Percentiles rank a stretch among this genome's conserved stretches.
Evolutionary conservation across 2,113 vertebrate species (phyloP).

Genomic region (Laticauda laticaudata): DNA sequence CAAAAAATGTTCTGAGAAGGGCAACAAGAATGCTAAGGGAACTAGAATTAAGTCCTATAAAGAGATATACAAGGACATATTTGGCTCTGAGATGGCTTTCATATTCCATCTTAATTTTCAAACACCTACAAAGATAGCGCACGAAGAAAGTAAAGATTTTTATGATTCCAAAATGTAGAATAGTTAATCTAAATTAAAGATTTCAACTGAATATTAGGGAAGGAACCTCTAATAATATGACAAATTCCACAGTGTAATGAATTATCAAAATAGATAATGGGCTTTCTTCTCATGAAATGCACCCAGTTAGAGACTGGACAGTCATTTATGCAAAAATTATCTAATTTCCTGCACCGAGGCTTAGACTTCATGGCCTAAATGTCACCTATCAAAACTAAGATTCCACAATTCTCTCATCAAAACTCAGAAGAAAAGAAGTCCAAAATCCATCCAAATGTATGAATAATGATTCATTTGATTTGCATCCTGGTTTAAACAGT

Average conservation of each 20-base stretch:
- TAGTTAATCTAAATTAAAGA: neutral
- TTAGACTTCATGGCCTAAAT: neutral
- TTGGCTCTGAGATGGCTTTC: neutral
- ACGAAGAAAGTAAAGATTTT: neutral
- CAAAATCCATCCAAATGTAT: neutral
- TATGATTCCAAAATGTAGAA: neutral
- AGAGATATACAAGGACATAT: neutral
- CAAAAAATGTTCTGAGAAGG: neutral
- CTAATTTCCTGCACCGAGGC: neutral
- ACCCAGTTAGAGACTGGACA: neutral
- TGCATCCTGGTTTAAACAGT: neutral
- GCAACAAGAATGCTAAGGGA: neutral
- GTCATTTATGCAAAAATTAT: neutral
- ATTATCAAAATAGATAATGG: neutral
- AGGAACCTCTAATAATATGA: neutral
- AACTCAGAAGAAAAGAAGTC: neutral
- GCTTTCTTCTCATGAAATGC: neutral
- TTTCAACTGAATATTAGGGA: neutral
- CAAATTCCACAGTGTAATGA: neutral
- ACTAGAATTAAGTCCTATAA: neutral
- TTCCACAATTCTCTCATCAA: neutral
- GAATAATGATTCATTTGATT: neutral
- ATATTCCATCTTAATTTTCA: neutral
- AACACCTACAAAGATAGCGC: neutral
- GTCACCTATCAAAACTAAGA: neutral